Conservation (phyloP, 2,888 invertebrate genomes). For the Blastobasis lacticolella region DNA sequence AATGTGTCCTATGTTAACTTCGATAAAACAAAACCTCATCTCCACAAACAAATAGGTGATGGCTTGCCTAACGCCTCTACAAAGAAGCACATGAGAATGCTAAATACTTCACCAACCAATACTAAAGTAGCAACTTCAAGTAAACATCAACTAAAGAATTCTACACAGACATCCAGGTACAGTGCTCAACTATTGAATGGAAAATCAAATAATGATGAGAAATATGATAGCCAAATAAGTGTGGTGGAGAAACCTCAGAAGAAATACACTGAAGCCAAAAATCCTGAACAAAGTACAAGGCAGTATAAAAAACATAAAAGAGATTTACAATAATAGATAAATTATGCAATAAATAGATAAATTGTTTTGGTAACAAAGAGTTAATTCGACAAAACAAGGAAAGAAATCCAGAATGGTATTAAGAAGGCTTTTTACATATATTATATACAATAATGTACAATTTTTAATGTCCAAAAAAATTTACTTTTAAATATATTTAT, state of each 20-base stretch:
- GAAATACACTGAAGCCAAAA: constrained; percentile 35
- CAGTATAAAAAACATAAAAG: constrained; percentile 46
- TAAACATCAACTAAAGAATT: constrained; percentile 22
- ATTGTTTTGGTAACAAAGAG: no score
- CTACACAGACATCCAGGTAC: constrained; percentile 8
- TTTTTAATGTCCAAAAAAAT: no score
- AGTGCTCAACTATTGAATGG: constrained; percentile 20
- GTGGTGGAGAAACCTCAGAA: constrained; percentile 31
- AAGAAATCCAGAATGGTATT: not conserved
- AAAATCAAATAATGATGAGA: constrained; percentile 22
- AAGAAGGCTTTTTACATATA: not conserved
- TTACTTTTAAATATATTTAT: no score
- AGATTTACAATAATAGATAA: constrained; percentile 18
- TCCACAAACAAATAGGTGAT: constrained; percentile 39
- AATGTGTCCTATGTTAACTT: constrained; percentile 56
- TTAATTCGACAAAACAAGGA: no score
- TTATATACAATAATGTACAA: not conserved
- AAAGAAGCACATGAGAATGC: constrained; percentile 9
- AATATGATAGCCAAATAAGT: constrained; percentile 28
- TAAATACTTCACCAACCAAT: constrained; percentile 3
- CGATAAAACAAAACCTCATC: constrained; percentile 55
- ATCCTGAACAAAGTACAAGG: constrained; percentile 28
- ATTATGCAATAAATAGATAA: not conserved
- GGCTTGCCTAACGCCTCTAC: constrained; percentile 25
- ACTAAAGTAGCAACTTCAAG: constrained; percentile 14